Conservation (phyloP, 2,797 vertebrate genomes). For the Onychomys leucogaster region DNA sequence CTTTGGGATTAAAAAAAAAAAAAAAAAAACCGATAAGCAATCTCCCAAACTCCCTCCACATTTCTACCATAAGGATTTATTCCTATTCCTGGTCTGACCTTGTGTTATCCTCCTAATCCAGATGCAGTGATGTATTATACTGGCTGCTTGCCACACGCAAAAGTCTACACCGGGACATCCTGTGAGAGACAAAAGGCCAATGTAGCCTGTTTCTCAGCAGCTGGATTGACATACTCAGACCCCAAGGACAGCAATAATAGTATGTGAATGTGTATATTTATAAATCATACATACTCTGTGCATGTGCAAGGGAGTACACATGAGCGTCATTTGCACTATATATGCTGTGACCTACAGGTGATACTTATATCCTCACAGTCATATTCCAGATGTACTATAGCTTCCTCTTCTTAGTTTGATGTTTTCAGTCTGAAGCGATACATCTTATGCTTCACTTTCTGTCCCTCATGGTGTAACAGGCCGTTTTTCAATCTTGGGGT, state of each 20-base stretch:
- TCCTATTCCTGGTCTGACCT: conserved; percentile 48
- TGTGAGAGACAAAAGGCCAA: conserved; percentile 64
- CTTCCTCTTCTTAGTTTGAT: not conserved
- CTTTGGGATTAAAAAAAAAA: conserved; percentile 60
- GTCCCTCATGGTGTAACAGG: not conserved
- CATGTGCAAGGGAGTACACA: not conserved
- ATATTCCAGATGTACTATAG: conserved; percentile 14
- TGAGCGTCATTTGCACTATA: not conserved
- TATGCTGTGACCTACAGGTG: not conserved
- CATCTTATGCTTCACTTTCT: not conserved
- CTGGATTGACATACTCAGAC: conserved; percentile 58
- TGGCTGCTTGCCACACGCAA: conserved; percentile 66
- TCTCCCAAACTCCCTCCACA: conserved; percentile 46
- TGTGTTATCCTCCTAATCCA: conserved; percentile 75
- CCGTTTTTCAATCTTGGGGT: not conserved
- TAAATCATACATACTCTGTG: not conserved
- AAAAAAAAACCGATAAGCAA: conserved; percentile 61
- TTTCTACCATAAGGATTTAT: conserved; percentile 64
- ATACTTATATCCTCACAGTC: not conserved
- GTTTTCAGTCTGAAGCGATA: not conserved
- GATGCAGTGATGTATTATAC: conserved; percentile 56
- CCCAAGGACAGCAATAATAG: not conserved
- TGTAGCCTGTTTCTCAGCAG: conserved; percentile 40
- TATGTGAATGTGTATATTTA: not conserved
- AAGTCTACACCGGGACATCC: conserved; percentile 61